Evolutionary conservation across 2,888 invertebrate species (phyloP), one percentile per base, ranked within the genome.

Genomic region (Pterobdella sp.): DNA sequence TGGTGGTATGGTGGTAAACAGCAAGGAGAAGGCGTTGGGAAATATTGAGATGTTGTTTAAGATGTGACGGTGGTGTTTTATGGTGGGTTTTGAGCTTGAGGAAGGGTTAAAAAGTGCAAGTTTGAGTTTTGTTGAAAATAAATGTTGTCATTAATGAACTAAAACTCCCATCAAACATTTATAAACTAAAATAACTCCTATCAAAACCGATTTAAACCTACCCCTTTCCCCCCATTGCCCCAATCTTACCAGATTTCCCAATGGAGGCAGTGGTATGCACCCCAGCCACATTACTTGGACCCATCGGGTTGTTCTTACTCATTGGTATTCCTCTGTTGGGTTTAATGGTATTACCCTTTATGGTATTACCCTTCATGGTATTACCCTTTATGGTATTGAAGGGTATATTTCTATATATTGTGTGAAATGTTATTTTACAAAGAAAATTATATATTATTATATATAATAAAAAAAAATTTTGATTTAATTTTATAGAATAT

Each of bases 241-340:
- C 7, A 42, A 7, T 42, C 18, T 18, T 31, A 42, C 69, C 52
- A 4, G 31, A 4, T 26, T 49, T 69, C 4, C 69, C 69, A n/a
- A 69, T 37, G 18, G 52, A 42, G n/a, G 29, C 69, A 0, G 52
- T 31, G 3, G 49, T 69, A 18, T 69, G 69, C 18, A 69, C 32
- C 29, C 49, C 69, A 18, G 7, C 60, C 7, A 56, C 60, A 56
- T 56, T 56, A 3, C n/a, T 26, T 26, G 4, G 4, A 3, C 60
- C 60, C 7, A 56, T 18, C 3, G 60, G 60, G n/a, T 56, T n/a
- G n/a, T n/a, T 56, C 4, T 56, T 7, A 26, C 60, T 56, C 60
- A 56, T 56, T n/a, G n/a, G 7, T 4, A 56, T 56, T 4, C 60
- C 60, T n/a, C 60, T 56, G 60, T 14, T 7, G n/a, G n/a, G n/a